Base-by-base conservation (phyloP, 2,113 vertebrate genomes). In the Tenrec ecaudatus region DNA sequence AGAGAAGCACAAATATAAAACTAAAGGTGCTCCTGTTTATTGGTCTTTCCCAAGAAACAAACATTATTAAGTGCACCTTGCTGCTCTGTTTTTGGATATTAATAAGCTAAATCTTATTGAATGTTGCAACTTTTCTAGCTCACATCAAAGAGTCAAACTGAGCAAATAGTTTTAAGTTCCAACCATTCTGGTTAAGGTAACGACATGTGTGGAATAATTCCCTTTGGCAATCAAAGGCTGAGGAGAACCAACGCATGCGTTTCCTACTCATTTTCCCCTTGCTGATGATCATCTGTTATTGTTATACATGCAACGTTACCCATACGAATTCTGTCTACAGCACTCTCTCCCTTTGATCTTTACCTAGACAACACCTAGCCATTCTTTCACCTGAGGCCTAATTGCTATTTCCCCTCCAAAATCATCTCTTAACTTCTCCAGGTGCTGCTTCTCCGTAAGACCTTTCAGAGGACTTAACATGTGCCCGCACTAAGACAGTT, bases 51-150 rank as follows among this genome's bases (percentile, higher is more conserved):
- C 23, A 10, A 57, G 68, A 76, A 10, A 25, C 43, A 47, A 88
- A 82, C 57, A 29, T 57, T 87, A 78, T 53, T 80, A 62, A 38
- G 31, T 33, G n/a, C 20, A 87, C 4, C n/a, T 19, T 69, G 83
- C 82, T 92, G 78, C n/a, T 87, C 31, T 69, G 47, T 62, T 58
- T n/a, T 23, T 75, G 60, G 16, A 22, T 75, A 53, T 82, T 25
- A 85, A 82, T 33, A 90, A 92, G 75, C 12, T 27, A 80, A 78
- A 82, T 69, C 84, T 25, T 69, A 27, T 84, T 90, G 66, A 25
- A 27, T 78, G 90, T 95, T 87, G 58, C 27, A 84, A 71, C 64
- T 60, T 84, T 31, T 58, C 23, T 47, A 58, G 22, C 31, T 93
- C 23, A 80, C 1, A 27, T 90, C 33, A 90, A 22, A 38, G 68